Base-by-base conservation (phyloP, 2,888 invertebrate species). In the Idaea aversata region DNA sequence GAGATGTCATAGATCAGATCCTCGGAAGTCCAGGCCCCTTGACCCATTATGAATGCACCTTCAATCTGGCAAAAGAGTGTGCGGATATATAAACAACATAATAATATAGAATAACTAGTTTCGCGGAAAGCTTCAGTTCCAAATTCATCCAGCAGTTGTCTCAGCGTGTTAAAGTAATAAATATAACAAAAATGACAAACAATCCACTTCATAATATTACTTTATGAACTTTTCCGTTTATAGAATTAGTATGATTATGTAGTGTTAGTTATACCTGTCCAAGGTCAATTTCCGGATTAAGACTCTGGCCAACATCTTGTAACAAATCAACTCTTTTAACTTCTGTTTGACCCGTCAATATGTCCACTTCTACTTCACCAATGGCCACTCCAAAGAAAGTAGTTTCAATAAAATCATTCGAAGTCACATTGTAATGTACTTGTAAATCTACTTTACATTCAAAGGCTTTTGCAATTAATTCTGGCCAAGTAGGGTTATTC, bases 11-110 rank as follows among this genome's bases (percentile, higher is more conserved):
- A 95, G 0, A 94, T 88, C 61, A 96, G 80, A 65, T 95, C 93
- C 78, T 97, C 97, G 0, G 90, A 91, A 0, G 96, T 95, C 94
- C 95, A 96, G 75, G 95, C 95, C 0, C 97, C 97, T 4, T 89
- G 83, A 63, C 93, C 96, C 96, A 96, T 96, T 5, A 95, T 86
- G 72, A 96, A 96, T 0, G 95, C 95, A 0, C 97, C 97, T 85
- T 96, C 96, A 0, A 95, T 76, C 88, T 86, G 13, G 62, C 5
- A 62, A 59, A 74, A 75, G 47, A 47, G 47, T 10, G 47, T 5
- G 47, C 2, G 13, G 3, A 36, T 36, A 36, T 7, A 5, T 36
- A 36, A 36, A 36, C 4, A 36, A 25, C 25, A 25, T 25, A 25
- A 25, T 25, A 2, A 25, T 3, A 25, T 25, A 25, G 3, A 25